A percentile compares a stretch with the other conserved stretches of the same genome.
Conservation (phyloP, 2,797 vertebrate species). For the Coregonus suidteri region DNA sequence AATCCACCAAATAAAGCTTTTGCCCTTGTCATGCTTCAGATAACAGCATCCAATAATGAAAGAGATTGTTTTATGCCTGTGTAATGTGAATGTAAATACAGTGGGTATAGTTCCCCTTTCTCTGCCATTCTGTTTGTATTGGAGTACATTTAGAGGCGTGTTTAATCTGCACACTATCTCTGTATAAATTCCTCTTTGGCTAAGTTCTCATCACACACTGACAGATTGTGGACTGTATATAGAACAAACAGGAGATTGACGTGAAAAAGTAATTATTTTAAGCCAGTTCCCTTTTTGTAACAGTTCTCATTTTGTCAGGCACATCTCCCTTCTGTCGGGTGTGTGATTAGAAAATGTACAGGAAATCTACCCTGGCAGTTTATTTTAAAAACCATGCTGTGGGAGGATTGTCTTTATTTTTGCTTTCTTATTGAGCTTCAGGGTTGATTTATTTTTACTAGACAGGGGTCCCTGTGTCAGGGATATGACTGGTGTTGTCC, state of each 20-base stretch:
- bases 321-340: background rate
- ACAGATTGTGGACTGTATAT: background rate
- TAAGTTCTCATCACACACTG: background rate
- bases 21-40: background rate
- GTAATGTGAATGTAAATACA: background rate
- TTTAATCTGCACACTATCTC: background rate
- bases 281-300: background rate
- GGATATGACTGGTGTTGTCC: background rate
- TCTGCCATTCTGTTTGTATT: background rate
- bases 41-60: background rate
- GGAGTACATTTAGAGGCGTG: background rate
- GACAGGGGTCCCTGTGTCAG: background rate
- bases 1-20: background rate
- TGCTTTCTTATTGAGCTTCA: background rate
- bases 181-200: background rate
- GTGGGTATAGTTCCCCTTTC: background rate
- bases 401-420: background rate
- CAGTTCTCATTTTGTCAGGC: background rate
- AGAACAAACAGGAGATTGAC: background rate
- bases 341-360: background rate
- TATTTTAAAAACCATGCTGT: background rate
- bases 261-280: background rate
- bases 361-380: background rate
- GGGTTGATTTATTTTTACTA: background rate
- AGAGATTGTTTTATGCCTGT: background rate